Base-by-base conservation (phyloP, 2,888 invertebrate species). In the Stegana nigrithorax region DNA sequence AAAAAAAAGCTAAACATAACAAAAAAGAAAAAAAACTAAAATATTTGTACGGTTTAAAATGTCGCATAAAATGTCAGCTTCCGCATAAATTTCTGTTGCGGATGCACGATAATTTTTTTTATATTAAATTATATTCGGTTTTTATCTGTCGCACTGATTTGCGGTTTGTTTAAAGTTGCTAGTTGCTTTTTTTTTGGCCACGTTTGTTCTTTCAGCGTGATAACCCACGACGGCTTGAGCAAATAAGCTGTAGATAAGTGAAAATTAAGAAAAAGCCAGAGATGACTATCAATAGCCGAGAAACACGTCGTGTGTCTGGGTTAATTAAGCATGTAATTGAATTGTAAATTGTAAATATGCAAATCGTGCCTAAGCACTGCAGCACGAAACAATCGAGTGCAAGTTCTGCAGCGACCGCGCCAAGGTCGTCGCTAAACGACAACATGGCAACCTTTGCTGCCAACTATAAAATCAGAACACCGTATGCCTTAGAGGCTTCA, bases 21-120 rank as follows among this genome's bases (percentile, higher is more conserved):
- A n/a, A n/a, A n/a, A 8, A n/a, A n/a, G n/a, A n/a, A n/a, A n/a
- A n/a, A n/a, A n/a, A n/a, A n/a, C n/a, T n/a, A n/a, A n/a, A n/a
- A 14, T 42, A 42, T 19, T 42, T 19, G 19, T 42, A 42, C 14
- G 14, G 19, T 7, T 7, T 42, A 42, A 14, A 42, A 42, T 17
- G 17, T 10, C 51, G 14, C 51, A 23, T 51, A 12, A 47, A 47
- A 47, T 19, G 12, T 47, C 3, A 47, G 21, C 47, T 55, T 55
- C 47, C 59, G 32, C 29, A 45, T 59, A 47, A 29, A 45, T 45
- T 44, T 59, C 27, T 32, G 36, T 55, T 21, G 53, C 32, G 53
- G 32, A 55, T 51, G 51, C 51, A 19, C 29, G 51, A 14, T 51
- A 17, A 14, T 44, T 4, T 2, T 44, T 44, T 44, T 44, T 44